Conservation (phyloP, 2,888 invertebrate species). For the Drosophila cognata region DNA sequence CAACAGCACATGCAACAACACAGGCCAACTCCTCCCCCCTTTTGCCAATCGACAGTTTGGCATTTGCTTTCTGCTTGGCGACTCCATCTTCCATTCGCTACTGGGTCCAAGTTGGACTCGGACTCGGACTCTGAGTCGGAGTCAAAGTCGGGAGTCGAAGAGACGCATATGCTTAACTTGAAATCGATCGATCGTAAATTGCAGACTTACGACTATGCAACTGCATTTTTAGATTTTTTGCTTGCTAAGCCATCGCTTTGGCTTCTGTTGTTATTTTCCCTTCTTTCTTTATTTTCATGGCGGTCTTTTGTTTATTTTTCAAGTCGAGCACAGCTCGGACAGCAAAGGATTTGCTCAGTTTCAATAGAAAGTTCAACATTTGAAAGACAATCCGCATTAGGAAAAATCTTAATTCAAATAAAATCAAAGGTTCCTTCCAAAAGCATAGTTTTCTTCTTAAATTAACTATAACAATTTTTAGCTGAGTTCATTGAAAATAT, state of each 20-base stretch:
- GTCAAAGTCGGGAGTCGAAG: constrained; percentile 8
- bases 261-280: constrained; percentile 17
- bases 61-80: constrained; percentile 20
- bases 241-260: constrained; percentile 16
- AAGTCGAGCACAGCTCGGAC: constrained; percentile 38
- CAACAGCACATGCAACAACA: constrained; percentile 6
- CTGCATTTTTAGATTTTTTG: constrained; percentile 61
- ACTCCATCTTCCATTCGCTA: constrained; percentile 44
- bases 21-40: not conserved
- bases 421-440: not conserved
- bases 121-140: constrained; percentile 29
- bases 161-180: constrained; percentile 77
- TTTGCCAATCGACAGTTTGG: constrained; percentile 1
- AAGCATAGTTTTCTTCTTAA: not conserved
- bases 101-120: constrained; percentile 20
- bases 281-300: constrained; percentile 9
- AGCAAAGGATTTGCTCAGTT: constrained; percentile 9
- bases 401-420: constrained; percentile 8
- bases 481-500: not conserved
- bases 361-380: constrained; percentile 17
- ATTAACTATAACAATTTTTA: not conserved
- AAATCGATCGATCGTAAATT: constrained; percentile 83
- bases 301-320: constrained; percentile 42
- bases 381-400: constrained; percentile 18
- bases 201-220: constrained; percentile 56